phyloP scores from a whole-genome alignment of 2,113 vertebrate species.

The Scopus umbretta region DNA sequence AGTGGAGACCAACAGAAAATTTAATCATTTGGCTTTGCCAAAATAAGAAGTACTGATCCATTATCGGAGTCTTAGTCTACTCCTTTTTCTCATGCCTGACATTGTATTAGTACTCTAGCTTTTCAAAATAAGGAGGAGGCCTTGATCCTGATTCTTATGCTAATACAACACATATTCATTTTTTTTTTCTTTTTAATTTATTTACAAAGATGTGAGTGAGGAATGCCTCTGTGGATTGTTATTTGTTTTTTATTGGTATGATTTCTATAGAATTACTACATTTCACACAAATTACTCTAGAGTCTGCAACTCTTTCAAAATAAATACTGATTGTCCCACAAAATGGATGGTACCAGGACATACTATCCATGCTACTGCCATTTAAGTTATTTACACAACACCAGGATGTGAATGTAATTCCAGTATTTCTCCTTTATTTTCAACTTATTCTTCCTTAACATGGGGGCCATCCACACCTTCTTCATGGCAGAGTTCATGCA shows the following conservation, averaged over 20 bases:
- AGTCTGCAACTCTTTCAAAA: background rate
- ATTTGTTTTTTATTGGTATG: background rate
- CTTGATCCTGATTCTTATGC: background rate
- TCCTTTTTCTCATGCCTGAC: background rate
- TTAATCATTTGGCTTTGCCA: background rate
- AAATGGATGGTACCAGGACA: background rate
- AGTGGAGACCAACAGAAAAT: background rate
- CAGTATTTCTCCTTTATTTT: background rate
- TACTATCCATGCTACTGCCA: background rate
- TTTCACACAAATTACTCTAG: background rate
- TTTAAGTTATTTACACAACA: background rate
- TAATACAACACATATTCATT: background rate
- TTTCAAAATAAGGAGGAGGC: background rate
- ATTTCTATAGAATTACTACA: background rate
- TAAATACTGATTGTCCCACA: background rate
- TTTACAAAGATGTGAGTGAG: background rate
- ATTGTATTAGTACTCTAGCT: background rate
- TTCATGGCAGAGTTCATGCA: background rate
- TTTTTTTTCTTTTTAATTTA: too few relatives aligned
- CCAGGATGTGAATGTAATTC: background rate
- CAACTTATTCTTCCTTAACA: background rate
- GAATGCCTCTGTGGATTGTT: background rate
- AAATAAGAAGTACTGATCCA: background rate
- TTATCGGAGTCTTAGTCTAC: background rate
- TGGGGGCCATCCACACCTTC: background rate